Evolutionary conservation across 2,888 invertebrate species (phyloP).

Genomic region (Folsomia candida): DNA sequence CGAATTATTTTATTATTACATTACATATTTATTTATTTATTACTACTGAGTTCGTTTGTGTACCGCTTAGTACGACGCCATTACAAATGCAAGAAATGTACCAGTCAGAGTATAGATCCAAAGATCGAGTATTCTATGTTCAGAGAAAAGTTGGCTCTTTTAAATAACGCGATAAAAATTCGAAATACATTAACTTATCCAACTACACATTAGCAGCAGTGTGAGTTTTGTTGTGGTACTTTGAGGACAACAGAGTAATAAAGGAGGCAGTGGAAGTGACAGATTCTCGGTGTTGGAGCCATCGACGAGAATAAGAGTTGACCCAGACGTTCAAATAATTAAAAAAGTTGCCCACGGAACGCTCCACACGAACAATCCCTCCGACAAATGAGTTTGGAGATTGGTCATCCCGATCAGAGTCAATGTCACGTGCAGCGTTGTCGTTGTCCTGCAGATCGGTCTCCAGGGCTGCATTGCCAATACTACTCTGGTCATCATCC

Average conservation of each 20-base stretch:
- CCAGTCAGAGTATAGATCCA: too few species aligned
- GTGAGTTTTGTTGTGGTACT: constrained; percentile 16
- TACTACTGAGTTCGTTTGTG: too few species aligned
- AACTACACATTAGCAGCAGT: constrained; percentile 14
- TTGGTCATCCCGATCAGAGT: background rate
- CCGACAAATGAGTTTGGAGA: background rate
- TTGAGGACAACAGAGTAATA: constrained; percentile 38
- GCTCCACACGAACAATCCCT: background rate
- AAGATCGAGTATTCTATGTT: too few species aligned
- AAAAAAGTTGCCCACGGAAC: background rate
- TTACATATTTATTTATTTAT: too few species aligned
- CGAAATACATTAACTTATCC: too few species aligned
- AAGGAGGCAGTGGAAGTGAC: constrained; percentile 45
- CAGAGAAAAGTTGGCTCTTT: too few species aligned
- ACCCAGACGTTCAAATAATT: constrained; percentile 27
- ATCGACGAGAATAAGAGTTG: constrained; percentile 34
- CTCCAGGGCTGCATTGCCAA: background rate
- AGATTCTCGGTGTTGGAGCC: constrained; percentile 43
- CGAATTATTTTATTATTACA: too few species aligned
- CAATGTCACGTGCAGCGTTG: background rate
- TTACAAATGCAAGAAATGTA: too few species aligned
- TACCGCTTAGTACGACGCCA: too few species aligned
- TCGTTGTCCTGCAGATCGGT: background rate
- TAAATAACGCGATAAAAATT: too few species aligned
- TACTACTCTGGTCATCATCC: background rate